Percentiles rank a stretch among this genome's conserved stretches.
Evolutionary conservation across 2,113 vertebrate genomes (phyloP).

Genomic region (Cyanistes caeruleus): DNA sequence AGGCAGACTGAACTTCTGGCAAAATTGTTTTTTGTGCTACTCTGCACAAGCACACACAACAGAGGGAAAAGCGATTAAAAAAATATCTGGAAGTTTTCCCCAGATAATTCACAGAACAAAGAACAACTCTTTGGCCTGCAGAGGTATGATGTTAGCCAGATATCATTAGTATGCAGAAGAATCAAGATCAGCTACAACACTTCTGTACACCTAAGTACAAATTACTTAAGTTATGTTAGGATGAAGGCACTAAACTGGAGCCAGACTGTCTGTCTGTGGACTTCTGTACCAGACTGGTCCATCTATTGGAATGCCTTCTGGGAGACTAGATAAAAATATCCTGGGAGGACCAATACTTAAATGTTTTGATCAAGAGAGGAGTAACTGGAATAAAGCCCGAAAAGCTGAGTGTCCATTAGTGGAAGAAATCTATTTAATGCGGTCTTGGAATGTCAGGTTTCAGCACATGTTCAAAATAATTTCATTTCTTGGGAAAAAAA

Average conservation of each 20-base stretch:
- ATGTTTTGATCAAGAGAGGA: slow-evolving; percentile 36
- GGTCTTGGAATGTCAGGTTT: background rate
- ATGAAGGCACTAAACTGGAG: slow-evolving; percentile 71
- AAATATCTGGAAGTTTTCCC: slow-evolving; percentile 5
- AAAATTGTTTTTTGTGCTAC: background rate
- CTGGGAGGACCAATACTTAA: slow-evolving; percentile 58
- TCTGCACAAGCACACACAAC: background rate
- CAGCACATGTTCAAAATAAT: background rate
- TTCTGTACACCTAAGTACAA: slow-evolving; percentile 71
- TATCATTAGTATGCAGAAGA: slow-evolving; percentile 43
- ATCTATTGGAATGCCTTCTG: slow-evolving; percentile 66
- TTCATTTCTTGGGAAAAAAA: background rate
- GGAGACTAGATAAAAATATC: slow-evolving; percentile 69
- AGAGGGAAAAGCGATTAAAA: background rate
- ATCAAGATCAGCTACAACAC: slow-evolving; percentile 32
- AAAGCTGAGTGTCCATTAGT: background rate
- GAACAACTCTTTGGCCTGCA: background rate
- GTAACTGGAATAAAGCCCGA: background rate
- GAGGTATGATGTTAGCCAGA: slow-evolving; percentile 52
- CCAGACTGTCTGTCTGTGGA: slow-evolving; percentile 78
- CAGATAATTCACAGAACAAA: slow-evolving; percentile 25
- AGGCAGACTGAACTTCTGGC: slow-evolving; percentile 24
- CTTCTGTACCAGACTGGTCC: slow-evolving; percentile 59
- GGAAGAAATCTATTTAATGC: background rate
- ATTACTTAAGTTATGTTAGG: slow-evolving; percentile 51